Percentiles rank a stretch among this genome's conserved stretches.
Evolutionary conservation across 1,140 invertebrate species (phyloP).

Genomic region (Linepithema humile): DNA sequence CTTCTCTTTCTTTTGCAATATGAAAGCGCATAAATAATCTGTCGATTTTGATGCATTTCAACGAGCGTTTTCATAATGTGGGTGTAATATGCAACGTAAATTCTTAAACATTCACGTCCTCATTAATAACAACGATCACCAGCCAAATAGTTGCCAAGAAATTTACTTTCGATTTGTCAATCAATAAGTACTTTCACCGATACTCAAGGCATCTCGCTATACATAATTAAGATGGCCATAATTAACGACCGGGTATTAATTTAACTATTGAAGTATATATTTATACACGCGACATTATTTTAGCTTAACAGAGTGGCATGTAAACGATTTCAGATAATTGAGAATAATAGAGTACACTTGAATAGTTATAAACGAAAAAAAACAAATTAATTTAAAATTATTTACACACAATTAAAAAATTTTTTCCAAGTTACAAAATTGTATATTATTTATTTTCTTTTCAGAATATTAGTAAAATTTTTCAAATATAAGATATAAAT

Average conservation of each 20-base stretch:
- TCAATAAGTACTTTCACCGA: conserved; percentile 55
- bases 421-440: too few relatives aligned
- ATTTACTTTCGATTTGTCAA: conserved; percentile 58
- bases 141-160: conserved; percentile 46
- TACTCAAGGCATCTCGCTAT: not conserved
- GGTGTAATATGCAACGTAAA: conserved; percentile 45
- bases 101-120: conserved; percentile 54
- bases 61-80: conserved; percentile 33
- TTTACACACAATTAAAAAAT: too few relatives aligned
- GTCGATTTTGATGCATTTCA: conserved; percentile 35
- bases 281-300: too few relatives aligned
- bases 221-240: conserved; percentile 41
- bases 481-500: too few relatives aligned
- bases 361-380: too few relatives aligned
- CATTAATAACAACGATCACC: conserved; percentile 43
- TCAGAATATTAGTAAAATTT: too few relatives aligned
- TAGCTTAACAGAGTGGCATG: too few relatives aligned
- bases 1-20: not conserved
- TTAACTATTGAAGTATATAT: conserved; percentile 5
- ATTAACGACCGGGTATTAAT: conserved; percentile 26
- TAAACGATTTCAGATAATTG: too few relatives aligned
- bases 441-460: too few relatives aligned
- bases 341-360: too few relatives aligned
- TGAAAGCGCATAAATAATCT: conserved; percentile 39
- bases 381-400: too few relatives aligned